These are phyloP conservation scores for Gymnorhina tibicen DNA, from an alignment of 2,113 vertebrate genomes.

Conservation along the genomic window DNA sequence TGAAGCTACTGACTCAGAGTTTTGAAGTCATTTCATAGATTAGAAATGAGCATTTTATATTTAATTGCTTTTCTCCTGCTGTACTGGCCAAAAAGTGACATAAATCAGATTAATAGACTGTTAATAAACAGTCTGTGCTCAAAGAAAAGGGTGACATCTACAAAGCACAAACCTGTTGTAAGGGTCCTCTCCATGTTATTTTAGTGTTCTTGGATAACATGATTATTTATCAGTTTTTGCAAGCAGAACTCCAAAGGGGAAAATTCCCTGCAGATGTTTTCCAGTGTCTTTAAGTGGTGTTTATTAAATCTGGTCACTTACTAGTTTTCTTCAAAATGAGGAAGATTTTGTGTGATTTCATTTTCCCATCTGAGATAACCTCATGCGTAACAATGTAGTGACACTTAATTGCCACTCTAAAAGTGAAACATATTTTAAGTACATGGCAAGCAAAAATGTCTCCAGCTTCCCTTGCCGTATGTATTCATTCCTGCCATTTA, in stretches of 20 bases:
- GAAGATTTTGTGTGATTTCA: conserved; percentile 24
- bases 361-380: conserved; percentile 54
- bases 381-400: conserved; percentile 41
- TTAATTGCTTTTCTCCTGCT: neutral
- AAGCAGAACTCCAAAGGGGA: neutral
- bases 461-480: neutral
- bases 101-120: neutral
- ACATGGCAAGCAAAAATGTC: neutral
- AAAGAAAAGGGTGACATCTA: neutral
- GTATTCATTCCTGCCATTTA: neutral
- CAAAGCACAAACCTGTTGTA: neutral
- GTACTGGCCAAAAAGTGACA: neutral
- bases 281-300: neutral
- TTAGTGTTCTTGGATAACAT: neutral
- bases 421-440: neutral
- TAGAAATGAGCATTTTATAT: neutral
- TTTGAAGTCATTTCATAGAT: neutral
- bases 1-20: neutral
- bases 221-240: neutral
- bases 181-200: neutral
- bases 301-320: neutral
- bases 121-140: neutral
- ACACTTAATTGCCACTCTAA: neutral
- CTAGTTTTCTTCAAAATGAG: neutral
- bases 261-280: neutral